Evolutionary conservation across 2,888 invertebrate species (phyloP).

Genomic region (Augiades crinisus): DNA sequence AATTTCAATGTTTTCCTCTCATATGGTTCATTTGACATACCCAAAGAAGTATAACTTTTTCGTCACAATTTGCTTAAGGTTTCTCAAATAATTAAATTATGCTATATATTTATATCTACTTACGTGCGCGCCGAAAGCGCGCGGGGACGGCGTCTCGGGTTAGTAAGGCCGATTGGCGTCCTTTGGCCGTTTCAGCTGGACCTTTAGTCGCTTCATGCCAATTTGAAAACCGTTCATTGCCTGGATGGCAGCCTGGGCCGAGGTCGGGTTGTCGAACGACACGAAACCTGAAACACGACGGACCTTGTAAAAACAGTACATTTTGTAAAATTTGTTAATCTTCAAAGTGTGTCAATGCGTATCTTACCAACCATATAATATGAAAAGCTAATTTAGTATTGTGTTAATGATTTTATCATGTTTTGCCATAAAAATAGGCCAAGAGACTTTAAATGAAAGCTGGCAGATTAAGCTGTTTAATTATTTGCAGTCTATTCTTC

Average conservation of each 20-base stretch:
- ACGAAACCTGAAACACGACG: conserved; percentile 92
- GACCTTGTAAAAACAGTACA: background rate
- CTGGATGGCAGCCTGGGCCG: conserved; percentile 99
- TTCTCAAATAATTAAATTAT: too few species aligned
- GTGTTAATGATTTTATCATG: too few species aligned
- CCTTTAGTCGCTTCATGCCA: conserved; percentile 99
- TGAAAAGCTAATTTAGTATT: background rate
- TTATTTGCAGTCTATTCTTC: background rate
- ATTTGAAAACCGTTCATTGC: conserved; percentile 99
- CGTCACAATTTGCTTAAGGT: too few species aligned
- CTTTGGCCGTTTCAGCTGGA: conserved; percentile 99
- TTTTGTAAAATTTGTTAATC: background rate
- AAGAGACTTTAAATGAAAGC: too few species aligned
- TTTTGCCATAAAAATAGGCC: too few species aligned
- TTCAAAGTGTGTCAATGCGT: conserved; percentile 14
- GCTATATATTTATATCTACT: too few species aligned
- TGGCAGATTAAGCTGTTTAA: background rate
- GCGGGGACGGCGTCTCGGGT: conserved; percentile 83
- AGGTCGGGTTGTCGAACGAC: conserved; percentile 99
- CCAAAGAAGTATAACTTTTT: too few species aligned
- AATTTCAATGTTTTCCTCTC: too few species aligned
- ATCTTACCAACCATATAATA: background rate
- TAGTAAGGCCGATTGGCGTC: conserved; percentile 99
- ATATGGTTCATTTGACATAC: too few species aligned
- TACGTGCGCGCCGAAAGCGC: conserved; percentile 61